Conservation (phyloP, 1,140 invertebrate species). For the Aphelinus atriplicis region DNA sequence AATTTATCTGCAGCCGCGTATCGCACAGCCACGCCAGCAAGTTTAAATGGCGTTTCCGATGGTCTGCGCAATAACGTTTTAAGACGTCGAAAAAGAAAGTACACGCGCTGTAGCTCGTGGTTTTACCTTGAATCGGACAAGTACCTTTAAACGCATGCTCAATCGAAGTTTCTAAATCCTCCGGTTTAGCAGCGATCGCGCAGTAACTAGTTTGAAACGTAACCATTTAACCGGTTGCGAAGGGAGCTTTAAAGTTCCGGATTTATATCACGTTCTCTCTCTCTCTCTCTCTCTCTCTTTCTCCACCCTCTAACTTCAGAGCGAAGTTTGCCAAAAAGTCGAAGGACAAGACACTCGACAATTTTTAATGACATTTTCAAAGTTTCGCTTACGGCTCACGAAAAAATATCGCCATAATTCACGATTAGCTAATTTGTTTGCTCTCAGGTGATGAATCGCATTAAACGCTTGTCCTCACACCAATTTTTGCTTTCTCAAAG, state of each 20-base stretch:
- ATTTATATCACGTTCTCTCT: constrained; percentile 17
- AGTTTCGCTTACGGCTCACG: neutral
- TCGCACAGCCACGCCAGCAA: neutral
- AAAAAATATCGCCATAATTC: neutral
- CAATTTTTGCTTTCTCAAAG: too few species aligned
- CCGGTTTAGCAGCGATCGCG: constrained; percentile 16
- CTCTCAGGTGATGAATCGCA: neutral
- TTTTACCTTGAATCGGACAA: constrained; percentile 14
- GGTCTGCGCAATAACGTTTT: constrained; percentile 21
- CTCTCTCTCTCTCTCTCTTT: neutral
- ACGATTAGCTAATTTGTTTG: neutral
- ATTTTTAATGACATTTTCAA: constrained; percentile 26
- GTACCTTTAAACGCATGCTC: constrained; percentile 28
- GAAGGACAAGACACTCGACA: neutral
- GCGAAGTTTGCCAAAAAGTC: neutral
- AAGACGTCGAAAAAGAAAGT: constrained; percentile 10
- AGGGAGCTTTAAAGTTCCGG: constrained; percentile 27
- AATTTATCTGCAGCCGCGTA: constrained; percentile 18
- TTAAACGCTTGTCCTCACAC: too few species aligned
- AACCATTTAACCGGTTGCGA: neutral
- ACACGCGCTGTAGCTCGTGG: neutral
- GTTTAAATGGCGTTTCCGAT: constrained; percentile 17
- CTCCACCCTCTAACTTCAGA: neutral
- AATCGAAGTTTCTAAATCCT: constrained; percentile 36
- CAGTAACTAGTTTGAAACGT: constrained; percentile 29